These are phyloP conservation scores for Littorina saxatilis DNA, from an alignment of 1,140 invertebrate species.

Conservation along the genomic window DNA sequence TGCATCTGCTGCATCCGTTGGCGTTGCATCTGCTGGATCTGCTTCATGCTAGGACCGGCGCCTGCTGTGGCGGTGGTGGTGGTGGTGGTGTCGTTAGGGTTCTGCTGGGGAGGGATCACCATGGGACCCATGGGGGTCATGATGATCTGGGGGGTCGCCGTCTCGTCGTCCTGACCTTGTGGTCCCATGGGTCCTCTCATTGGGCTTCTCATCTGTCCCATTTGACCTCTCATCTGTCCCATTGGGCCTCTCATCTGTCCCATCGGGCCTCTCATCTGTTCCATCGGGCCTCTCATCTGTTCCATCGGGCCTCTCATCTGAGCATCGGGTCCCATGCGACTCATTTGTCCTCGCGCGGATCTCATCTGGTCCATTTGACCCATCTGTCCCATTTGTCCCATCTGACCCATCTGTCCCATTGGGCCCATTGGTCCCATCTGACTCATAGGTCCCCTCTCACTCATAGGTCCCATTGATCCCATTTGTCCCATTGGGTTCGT, in stretches of 20 bases:
- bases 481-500: neutral
- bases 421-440: slow-evolving; percentile 11
- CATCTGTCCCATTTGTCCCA: neutral
- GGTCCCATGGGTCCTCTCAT: neutral
- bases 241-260: slow-evolving; percentile 2
- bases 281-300: neutral
- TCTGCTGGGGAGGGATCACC: neutral
- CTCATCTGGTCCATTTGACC: neutral
- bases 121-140: slow-evolving; percentile 20
- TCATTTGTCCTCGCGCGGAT: neutral
- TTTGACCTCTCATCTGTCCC: neutral
- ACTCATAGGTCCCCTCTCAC: neutral
- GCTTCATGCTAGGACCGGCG: neutral
- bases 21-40: slow-evolving; percentile 1
- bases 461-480: neutral
- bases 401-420: slow-evolving; percentile 4
- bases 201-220: slow-evolving; percentile 5
- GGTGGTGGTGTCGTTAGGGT: neutral
- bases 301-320: neutral
- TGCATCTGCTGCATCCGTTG: neutral
- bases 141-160: neutral
- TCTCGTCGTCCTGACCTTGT: neutral
- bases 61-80: neutral
- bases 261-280: neutral
- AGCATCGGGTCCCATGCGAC: neutral